These are phyloP conservation scores for Coelopa pilipes DNA, from an alignment of 2,888 invertebrate species.

Conservation along the genomic window DNA sequence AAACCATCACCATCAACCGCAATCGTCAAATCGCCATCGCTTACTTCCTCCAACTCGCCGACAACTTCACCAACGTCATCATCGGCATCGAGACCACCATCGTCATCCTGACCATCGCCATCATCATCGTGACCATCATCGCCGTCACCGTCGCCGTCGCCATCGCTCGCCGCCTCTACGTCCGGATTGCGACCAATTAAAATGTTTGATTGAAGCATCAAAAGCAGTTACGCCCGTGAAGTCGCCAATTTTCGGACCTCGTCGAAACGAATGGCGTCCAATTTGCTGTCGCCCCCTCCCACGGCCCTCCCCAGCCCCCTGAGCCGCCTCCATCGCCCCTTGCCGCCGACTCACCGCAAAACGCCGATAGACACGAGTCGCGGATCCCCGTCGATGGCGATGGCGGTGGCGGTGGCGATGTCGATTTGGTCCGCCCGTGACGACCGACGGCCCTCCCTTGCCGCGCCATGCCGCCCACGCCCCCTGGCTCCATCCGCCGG, in stretches of 20 bases:
- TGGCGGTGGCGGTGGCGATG: too few species aligned
- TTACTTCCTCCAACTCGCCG: too few species aligned
- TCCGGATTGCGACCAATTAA: slow-evolving; percentile 19
- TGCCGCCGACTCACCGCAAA: neutral
- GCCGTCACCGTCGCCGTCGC: neutral
- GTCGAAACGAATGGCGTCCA: neutral
- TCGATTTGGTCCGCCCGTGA: neutral
- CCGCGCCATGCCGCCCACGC: too few species aligned
- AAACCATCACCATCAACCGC: too few species aligned
- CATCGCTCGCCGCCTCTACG: neutral
- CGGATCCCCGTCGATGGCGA: too few species aligned
- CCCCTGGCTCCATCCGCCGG: slow-evolving; percentile 5
- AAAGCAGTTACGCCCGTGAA: slow-evolving; percentile 1
- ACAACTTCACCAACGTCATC: too few species aligned
- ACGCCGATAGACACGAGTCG: too few species aligned
- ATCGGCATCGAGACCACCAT: too few species aligned
- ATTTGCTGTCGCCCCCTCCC: neutral
- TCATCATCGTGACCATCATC: too few species aligned
- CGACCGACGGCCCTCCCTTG: too few species aligned
- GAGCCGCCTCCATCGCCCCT: neutral
- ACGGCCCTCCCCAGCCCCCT: neutral
- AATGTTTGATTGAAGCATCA: slow-evolving; percentile 15
- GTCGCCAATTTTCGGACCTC: neutral
- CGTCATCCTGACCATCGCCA: too few species aligned
- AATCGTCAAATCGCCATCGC: too few species aligned